Base-by-base conservation (phyloP, 2,888 invertebrate species). In the Chymomyza amoena region DNA sequence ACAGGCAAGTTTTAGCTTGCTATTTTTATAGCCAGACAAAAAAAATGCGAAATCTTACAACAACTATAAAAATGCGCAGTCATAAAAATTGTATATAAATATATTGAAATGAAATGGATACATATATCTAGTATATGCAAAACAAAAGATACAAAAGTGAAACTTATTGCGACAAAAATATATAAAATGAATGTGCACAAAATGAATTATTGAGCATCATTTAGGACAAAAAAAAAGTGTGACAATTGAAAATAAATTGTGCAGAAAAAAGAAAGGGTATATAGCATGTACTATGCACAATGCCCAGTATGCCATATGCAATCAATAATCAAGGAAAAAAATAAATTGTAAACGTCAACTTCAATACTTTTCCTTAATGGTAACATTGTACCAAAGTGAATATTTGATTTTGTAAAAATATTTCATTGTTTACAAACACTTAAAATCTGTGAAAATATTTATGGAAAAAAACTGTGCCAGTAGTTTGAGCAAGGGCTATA, bases 21-120 rank as follows among this genome's bases (percentile, higher is more conserved):
- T 82, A 82, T 82, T 83, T 80, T 70, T 84, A 82, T 75, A 72
- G 39, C 15, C 5, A 50, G 15, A 65, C 25, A 61, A 32, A 57
- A 45, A 32, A 60, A 64, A 51, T 36, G 15, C 5, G 39, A 51
- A 70, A 45, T 45, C 39, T 45, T 45, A 45, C 36, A 69, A 61
- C 63, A 50, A 68, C 51, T 64, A 61, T 67, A 61, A n/a, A 50
- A 28, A n/a, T 64, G 9, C 59, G 56, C 36, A 61, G 51, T 54
- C 66, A 68, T 63, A 25, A 62, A 45, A 45, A 45, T 7, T 32
- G 7, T 32, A 7, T 45, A 45, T 25, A 18, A 39, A 25, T 52
- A 10, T 9, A 62, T 15, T 64, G 28, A 68, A 66, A 39, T 65
- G 52, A 45, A 66, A 69, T 63, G 15, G 7, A 61, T 13, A 18